Percentiles rank a stretch among this genome's conserved stretches.
Conservation (phyloP, 1,140 invertebrate species). For the Maniola jurtina region DNA sequence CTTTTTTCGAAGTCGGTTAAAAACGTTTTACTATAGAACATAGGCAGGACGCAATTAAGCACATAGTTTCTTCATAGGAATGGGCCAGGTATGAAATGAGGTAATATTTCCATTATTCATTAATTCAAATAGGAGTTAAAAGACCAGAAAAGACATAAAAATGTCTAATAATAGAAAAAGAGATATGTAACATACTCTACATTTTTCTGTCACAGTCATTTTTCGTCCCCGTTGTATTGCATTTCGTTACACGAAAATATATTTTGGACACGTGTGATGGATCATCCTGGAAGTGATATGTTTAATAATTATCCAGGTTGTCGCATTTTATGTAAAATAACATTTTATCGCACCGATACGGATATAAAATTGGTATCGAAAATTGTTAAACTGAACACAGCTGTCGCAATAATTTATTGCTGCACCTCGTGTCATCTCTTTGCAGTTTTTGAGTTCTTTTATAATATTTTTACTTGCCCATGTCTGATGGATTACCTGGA, state of each 20-base stretch:
- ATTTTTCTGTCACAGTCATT: too few relatives aligned
- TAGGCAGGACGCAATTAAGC: too few relatives aligned
- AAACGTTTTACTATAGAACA: too few relatives aligned
- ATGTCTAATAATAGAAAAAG: too few relatives aligned
- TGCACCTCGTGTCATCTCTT: neutral
- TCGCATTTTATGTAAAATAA: constrained; percentile 16
- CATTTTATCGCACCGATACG: constrained; percentile 10
- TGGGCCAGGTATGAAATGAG: too few relatives aligned
- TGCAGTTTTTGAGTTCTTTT: neutral
- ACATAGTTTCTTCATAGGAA: too few relatives aligned
- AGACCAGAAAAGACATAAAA: too few relatives aligned
- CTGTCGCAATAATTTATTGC: neutral
- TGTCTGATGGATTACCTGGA: too few relatives aligned
- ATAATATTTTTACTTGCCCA: neutral
- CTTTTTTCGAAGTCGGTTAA: too few relatives aligned
- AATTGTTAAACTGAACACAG: neutral
- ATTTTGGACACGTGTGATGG: constrained; percentile 11
- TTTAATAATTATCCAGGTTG: constrained; percentile 18
- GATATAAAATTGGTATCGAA: constrained; percentile 10
- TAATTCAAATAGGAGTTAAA: too few relatives aligned
- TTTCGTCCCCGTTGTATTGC: neutral
- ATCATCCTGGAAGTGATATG: constrained; percentile 15
- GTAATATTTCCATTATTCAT: too few relatives aligned
- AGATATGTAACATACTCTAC: too few relatives aligned
- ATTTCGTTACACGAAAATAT: neutral